phyloP scores from a whole-genome alignment of 1,140 invertebrate genomes.

The Epicauta chinensis region DNA sequence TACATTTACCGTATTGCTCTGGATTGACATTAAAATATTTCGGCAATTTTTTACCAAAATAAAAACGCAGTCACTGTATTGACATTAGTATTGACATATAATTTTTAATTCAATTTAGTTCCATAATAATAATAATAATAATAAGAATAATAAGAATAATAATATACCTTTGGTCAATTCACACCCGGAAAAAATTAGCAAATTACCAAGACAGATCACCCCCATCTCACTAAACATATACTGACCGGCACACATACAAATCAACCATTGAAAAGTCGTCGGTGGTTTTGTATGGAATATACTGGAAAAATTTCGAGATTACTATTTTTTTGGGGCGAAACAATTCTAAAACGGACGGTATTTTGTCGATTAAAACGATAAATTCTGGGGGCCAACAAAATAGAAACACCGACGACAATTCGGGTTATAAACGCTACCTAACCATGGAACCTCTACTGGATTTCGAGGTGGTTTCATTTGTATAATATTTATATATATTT shows the following conservation, averaged over 20 bases:
- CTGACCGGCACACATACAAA: neutral
- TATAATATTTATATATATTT: too few relatives aligned
- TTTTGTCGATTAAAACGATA: neutral
- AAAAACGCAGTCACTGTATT: conserved; percentile 38
- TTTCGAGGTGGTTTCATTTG: too few relatives aligned
- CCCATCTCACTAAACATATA: neutral
- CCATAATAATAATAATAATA: too few relatives aligned
- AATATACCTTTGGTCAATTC: conserved; percentile 41
- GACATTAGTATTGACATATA: conserved; percentile 43
- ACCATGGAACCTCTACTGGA: too few relatives aligned
- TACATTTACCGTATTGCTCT: conserved; percentile 43
- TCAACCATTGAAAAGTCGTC: neutral
- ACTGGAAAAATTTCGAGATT: neutral
- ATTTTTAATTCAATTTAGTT: too few relatives aligned
- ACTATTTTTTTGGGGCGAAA: neutral
- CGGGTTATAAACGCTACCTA: neutral
- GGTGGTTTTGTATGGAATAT: too few relatives aligned
- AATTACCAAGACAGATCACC: neutral
- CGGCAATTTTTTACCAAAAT: conserved; percentile 21
- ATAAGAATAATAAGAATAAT: too few relatives aligned
- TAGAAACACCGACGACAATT: neutral
- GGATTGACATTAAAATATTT: conserved; percentile 42
- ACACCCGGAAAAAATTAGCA: conserved; percentile 16
- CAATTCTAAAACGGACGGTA: conserved; percentile 2
- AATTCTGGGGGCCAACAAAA: neutral